phyloP scores from a whole-genome alignment of 1,140 invertebrate species.

The Helicorthomorpha holstii region DNA sequence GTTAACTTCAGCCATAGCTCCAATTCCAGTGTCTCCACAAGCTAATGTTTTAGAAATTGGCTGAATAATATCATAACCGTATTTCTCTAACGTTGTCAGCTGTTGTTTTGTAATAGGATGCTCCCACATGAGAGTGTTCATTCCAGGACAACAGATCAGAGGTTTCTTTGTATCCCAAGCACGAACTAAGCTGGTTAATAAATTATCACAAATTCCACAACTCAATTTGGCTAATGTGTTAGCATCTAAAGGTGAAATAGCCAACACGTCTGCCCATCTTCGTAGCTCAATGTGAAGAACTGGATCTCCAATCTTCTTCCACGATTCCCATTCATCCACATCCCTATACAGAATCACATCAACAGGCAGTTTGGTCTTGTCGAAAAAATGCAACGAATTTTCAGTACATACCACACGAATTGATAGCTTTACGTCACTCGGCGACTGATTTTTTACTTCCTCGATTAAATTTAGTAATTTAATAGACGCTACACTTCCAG shows the following conservation, averaged over 20 bases:
- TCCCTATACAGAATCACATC: slow-evolving; percentile 54
- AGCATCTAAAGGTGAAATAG: slow-evolving; percentile 91
- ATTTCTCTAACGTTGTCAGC: slow-evolving; percentile 50
- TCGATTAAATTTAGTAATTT: slow-evolving; percentile 54
- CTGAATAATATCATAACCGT: slow-evolving; percentile 73
- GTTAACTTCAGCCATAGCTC: slow-evolving; percentile 82
- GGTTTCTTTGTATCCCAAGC: slow-evolving; percentile 86
- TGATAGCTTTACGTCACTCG: slow-evolving; percentile 39
- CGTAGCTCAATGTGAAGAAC: slow-evolving; percentile 90
- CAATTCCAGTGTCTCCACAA: slow-evolving; percentile 84
- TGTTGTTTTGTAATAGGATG: slow-evolving; percentile 78
- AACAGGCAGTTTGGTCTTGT: slow-evolving; percentile 38
- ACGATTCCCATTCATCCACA: slow-evolving; percentile 77
- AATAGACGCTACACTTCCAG: slow-evolving; percentile 80
- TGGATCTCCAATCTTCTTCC: slow-evolving; percentile 80
- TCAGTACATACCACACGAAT: slow-evolving; percentile 68
- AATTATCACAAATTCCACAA: slow-evolving; percentile 87
- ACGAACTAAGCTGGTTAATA: slow-evolving; percentile 76
- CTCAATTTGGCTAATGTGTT: slow-evolving; percentile 92
- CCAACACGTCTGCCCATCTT: slow-evolving; percentile 85
- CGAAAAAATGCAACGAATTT: slow-evolving; percentile 69
- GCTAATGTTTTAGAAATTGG: slow-evolving; percentile 76
- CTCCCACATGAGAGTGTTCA: slow-evolving; percentile 96
- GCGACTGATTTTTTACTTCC: slow-evolving; percentile 26
- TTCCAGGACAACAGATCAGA: slow-evolving; percentile 87